Percentiles rank a stretch among this genome's conserved stretches.
Conservation (phyloP, 2,113 vertebrate species). For the Solenodon paradoxus region DNA sequence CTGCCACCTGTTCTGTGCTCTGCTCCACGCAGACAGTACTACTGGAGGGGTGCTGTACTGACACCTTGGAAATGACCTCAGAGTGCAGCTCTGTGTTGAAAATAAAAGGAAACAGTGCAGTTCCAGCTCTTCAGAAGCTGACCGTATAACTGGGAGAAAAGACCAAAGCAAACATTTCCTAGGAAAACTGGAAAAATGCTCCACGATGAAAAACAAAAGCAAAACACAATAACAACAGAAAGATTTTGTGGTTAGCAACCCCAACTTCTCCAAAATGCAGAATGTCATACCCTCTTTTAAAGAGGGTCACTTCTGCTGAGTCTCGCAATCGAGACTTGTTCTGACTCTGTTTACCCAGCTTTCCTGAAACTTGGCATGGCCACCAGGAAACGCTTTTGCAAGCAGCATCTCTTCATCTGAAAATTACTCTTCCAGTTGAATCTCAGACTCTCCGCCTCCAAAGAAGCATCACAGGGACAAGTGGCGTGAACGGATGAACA, state of each 20-base stretch:
- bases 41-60: not conserved
- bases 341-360: not conserved
- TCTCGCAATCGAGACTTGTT: no score
- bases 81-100: not conserved
- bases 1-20: no score
- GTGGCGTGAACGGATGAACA: no score
- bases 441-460: not conserved
- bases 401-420: not conserved
- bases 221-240: not conserved
- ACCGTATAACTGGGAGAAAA: not conserved
- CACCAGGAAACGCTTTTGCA: not conserved
- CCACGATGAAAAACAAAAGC: not conserved
- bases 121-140: not conserved
- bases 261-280: not conserved
- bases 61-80: not conserved
- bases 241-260: not conserved
- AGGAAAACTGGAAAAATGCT: not conserved
- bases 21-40: not conserved
- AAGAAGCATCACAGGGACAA: not conserved
- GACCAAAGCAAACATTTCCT: not conserved
- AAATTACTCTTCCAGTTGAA: not conserved
- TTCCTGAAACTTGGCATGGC: not conserved
- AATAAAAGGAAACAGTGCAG: not conserved
- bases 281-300: fast-evolving
- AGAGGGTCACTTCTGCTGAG: not conserved